Conservation (phyloP, 2,888 invertebrate genomes). For the Anticlea derivata region DNA sequence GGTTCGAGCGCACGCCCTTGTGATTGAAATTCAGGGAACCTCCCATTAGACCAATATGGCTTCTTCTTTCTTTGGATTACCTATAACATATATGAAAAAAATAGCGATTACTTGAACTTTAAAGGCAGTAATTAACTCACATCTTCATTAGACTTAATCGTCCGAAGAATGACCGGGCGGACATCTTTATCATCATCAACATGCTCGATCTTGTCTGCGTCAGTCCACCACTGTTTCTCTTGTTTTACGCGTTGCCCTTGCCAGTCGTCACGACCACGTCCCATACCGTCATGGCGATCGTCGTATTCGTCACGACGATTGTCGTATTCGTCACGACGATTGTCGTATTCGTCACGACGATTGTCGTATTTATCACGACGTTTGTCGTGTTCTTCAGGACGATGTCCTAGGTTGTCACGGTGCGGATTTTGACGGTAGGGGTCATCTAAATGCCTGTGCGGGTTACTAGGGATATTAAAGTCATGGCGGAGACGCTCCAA, state of each 20-base stretch:
- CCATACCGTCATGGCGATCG: constrained; percentile 4
- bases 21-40: too few species aligned
- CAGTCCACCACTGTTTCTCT: constrained; percentile 20
- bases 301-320: constrained; percentile 13
- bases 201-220: constrained; percentile 17
- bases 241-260: background rate
- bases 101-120: too few species aligned
- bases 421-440: constrained; percentile 15
- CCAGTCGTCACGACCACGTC: background rate
- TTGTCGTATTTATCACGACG: background rate
- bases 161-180: constrained; percentile 43
- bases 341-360: background rate
- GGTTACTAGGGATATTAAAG: constrained; percentile 11
- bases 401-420: background rate
- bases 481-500: constrained; percentile 25
- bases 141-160: constrained; percentile 38
- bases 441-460: constrained; percentile 18
- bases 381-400: background rate
- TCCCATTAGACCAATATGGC: too few species aligned
- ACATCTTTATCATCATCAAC: constrained; percentile 31
- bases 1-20: too few species aligned
- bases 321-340: background rate
- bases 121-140: constrained; percentile 32
- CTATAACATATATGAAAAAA: too few species aligned
- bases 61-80: too few species aligned